Evolutionary conservation across 1,140 invertebrate species (phyloP).

Genomic region (Elymnias hypermnestra): DNA sequence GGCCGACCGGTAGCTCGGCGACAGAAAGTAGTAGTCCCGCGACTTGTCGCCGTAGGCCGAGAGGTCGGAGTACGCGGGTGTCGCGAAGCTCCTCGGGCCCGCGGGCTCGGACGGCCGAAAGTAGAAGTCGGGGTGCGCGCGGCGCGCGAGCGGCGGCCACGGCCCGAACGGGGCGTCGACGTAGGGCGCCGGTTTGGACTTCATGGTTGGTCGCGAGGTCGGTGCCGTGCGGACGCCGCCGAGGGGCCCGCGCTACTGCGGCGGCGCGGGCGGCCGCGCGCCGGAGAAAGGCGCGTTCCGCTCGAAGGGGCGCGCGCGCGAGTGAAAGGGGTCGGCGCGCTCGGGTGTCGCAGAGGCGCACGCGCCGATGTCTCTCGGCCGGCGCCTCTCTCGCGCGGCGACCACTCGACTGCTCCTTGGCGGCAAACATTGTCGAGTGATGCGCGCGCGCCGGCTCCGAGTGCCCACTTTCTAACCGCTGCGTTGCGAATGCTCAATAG

Average conservation of each 20-base stretch:
- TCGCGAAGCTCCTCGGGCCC: slow-evolving; percentile 68
- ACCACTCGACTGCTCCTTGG: too few species aligned
- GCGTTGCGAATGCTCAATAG: too few species aligned
- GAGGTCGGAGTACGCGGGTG: slow-evolving; percentile 66
- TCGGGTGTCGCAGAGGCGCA: too few species aligned
- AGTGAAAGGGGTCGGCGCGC: too few species aligned
- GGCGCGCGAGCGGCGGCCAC: slow-evolving; percentile 79
- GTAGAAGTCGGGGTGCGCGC: slow-evolving; percentile 76
- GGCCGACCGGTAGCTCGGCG: slow-evolving; percentile 79
- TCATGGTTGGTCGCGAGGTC: slow-evolving; percentile 64
- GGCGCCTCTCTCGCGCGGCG: too few species aligned
- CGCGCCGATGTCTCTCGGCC: too few species aligned
- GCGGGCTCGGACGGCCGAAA: slow-evolving; percentile 77
- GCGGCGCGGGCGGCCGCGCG: slow-evolving; percentile 40
- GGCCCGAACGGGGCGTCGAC: slow-evolving; percentile 71
- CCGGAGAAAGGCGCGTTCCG: too few species aligned
- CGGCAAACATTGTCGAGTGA: too few species aligned
- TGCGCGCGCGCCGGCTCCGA: too few species aligned
- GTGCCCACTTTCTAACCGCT: too few species aligned
- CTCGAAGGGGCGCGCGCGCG: too few species aligned
- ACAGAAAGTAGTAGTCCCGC: slow-evolving; percentile 82
- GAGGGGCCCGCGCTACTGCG: slow-evolving; percentile 62
- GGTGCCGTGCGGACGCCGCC: slow-evolving; percentile 62
- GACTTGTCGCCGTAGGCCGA: slow-evolving; percentile 75
- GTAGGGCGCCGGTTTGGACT: slow-evolving; percentile 72